Conservation (phyloP, 2,113 vertebrate genomes). For the Apus apus region DNA sequence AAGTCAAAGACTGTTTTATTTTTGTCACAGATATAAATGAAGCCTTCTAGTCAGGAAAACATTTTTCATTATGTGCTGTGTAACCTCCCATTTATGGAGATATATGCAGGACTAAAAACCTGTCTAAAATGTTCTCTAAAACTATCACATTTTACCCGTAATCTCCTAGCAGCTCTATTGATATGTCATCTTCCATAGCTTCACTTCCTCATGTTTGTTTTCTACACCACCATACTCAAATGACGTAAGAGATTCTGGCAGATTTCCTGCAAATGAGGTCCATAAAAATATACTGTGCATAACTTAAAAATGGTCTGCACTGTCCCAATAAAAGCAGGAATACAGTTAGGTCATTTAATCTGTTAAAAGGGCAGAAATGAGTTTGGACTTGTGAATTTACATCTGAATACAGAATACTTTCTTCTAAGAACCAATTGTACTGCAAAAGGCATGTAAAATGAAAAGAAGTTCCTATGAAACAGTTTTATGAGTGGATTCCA, state of each 20-base stretch:
- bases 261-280: background rate
- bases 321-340: background rate
- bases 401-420: background rate
- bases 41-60: constrained; percentile 46
- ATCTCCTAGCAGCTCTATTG: background rate
- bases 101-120: background rate
- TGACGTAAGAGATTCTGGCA: background rate
- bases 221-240: background rate
- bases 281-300: background rate
- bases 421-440: constrained; percentile 14
- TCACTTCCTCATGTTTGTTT: constrained; percentile 14
- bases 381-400: background rate
- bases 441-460: constrained; percentile 27
- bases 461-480: constrained; percentile 20
- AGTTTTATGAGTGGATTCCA: constrained; percentile 33
- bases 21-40: constrained; percentile 57
- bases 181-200: background rate
- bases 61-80: constrained; percentile 17
- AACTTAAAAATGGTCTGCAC: background rate
- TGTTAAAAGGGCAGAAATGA: background rate
- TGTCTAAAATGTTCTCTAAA: background rate
- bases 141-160: background rate
- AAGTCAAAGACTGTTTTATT: constrained; percentile 50
- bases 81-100: background rate
- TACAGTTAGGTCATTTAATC: background rate